Base-by-base conservation (phyloP, 2,888 invertebrate genomes). In the Ophion costatus region DNA sequence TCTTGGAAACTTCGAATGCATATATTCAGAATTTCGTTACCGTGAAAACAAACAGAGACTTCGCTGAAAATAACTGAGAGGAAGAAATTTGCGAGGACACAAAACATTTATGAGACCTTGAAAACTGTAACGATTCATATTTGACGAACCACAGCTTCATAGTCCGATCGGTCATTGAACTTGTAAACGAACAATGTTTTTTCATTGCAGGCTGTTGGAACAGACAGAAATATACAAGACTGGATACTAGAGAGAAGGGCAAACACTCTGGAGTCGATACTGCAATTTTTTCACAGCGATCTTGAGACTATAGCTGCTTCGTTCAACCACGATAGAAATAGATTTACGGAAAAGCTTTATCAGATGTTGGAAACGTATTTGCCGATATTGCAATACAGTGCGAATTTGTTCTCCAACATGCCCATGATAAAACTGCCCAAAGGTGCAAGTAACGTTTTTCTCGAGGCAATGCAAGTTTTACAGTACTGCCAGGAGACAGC, bases 321-420 rank as follows among this genome's bases (percentile, higher is more conserved):
- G 91, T 89, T 95, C 93, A 93, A 94, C 87, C 94, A 94, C 56
- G 95, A 95, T 61, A 92, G 94, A 80, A 94, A 94, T 85, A 95
- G 95, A 90, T 95, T 97, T 87, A 95, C 95, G 42, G 96, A 96
- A 89, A 98, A 97, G 92, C 94, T 98, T 83, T 97, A 97, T 93
- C 96, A 97, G 91, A 97, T 98, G 91, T 97, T 98, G 93, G 98
- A 98, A 94, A 97, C 97, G n/a, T 98, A 98, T 93, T 95, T 98
- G 76, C 98, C 98, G 29, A 96, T 98, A 91, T 95, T 98, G 85
- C 97, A 97, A 92, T 96, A 96, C 90, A 97, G 97, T 70, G 97
- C 97, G 71, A 97, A 97, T 93, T 96, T 97, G 87, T 98, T 98
- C 93, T 97, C 97, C 87, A 96, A 97, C 89, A 96, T 97, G 88